phyloP scores from a whole-genome alignment of 2,888 invertebrate genomes.

The Scaptomyza tumidula region DNA sequence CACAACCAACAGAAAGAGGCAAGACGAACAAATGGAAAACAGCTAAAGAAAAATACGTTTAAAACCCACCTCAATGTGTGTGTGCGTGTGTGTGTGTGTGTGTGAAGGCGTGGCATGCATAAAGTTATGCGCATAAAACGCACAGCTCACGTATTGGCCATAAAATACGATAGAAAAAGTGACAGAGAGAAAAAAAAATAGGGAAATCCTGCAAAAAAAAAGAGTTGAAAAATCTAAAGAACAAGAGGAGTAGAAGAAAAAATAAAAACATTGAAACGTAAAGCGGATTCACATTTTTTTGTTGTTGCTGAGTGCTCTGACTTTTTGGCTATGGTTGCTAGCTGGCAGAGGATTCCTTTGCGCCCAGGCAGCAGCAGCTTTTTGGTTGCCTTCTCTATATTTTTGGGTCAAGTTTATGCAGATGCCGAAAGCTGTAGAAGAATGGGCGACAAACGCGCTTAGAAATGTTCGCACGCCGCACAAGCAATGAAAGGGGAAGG shows the following conservation, averaged over 20 bases:
- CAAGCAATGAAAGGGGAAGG: constrained; percentile 2
- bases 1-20: neutral
- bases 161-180: constrained; percentile 55
- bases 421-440: constrained; percentile 53
- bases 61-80: constrained; percentile 12
- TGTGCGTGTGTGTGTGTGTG: constrained; percentile 1
- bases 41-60: constrained; percentile 3
- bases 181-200: neutral
- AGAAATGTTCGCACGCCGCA: constrained; percentile 67
- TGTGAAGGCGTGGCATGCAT: constrained; percentile 50
- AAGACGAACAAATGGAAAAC: neutral
- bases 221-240: constrained; percentile 66
- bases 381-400: neutral
- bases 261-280: constrained; percentile 48
- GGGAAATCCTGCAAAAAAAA: constrained; percentile 55
- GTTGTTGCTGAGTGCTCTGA: constrained; percentile 32
- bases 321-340: constrained; percentile 40
- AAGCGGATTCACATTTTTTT: constrained; percentile 54
- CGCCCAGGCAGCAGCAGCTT: neutral
- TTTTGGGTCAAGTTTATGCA: constrained; percentile 80
- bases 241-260: constrained; percentile 21
- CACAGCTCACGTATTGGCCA: constrained; percentile 75
- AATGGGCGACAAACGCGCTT: constrained; percentile 68
- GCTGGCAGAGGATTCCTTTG: constrained; percentile 17
- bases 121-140: constrained; percentile 77